Percentiles rank a stretch among this genome's conserved stretches.
phyloP scores from a whole-genome alignment of 2,797 vertebrate species.

The Myoxocephalus aenaeus region DNA sequence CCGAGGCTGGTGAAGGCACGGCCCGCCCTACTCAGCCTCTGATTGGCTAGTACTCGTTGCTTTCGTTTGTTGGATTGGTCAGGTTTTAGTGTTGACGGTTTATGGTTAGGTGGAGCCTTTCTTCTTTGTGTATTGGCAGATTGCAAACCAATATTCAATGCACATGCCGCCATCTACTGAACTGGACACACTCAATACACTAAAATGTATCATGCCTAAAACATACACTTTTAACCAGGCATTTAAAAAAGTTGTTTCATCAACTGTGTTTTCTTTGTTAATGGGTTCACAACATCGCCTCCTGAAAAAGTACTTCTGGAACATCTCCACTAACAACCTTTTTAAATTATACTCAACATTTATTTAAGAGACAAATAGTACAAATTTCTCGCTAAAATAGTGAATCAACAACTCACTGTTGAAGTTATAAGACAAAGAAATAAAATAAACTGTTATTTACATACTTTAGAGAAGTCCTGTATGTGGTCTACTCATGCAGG shows the following conservation, averaged over 20 bases:
- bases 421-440: too few species aligned
- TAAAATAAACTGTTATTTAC: too few species aligned
- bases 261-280: not conserved
- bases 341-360: not conserved
- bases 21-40: not conserved
- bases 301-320: not conserved
- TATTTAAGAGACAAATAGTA: not conserved
- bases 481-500: not conserved
- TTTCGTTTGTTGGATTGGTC: not conserved
- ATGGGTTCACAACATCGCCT: not conserved
- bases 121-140: not conserved
- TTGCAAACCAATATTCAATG: not conserved
- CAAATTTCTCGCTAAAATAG: not conserved
- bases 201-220: not conserved
- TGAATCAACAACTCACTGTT: not conserved
- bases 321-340: not conserved
- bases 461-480: not conserved
- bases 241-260: not conserved
- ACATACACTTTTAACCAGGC: not conserved
- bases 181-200: not conserved
- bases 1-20: not conserved
- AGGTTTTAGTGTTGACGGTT: not conserved
- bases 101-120: not conserved
- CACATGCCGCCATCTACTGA: conserved; percentile 33
- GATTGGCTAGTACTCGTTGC: not conserved